Evolutionary conservation across 2,113 vertebrate species (phyloP).

Genomic region (Prinia subflava): DNA sequence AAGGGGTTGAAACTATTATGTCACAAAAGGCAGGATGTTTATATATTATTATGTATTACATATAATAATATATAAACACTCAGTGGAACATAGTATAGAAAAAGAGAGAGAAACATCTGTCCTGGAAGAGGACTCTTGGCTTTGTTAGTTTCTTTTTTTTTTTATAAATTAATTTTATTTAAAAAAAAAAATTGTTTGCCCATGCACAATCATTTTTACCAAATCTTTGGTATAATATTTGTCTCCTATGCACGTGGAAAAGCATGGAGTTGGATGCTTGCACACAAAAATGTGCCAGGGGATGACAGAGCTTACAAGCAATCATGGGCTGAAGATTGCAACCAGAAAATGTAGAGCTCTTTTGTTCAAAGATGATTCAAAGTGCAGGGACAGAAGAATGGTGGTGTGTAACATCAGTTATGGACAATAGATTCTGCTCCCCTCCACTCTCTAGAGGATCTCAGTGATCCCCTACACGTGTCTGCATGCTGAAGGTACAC

Average conservation of each 20-base stretch:
- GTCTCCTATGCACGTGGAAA: neutral
- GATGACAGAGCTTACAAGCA: neutral
- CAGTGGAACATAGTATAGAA: neutral
- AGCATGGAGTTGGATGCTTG: neutral
- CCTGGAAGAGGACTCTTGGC: neutral
- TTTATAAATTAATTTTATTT: neutral
- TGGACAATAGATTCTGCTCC: neutral
- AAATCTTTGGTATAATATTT: neutral
- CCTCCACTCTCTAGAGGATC: neutral
- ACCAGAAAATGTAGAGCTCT: neutral
- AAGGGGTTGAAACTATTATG: neutral
- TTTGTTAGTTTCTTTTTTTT: neutral
- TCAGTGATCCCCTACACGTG: rapidly evolving
- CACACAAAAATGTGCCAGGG: neutral
- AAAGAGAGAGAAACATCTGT: neutral
- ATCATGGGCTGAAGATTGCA: neutral
- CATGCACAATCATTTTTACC: neutral
- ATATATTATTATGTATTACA: too few relatives aligned
- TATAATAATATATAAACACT: neutral
- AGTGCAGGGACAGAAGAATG: neutral
- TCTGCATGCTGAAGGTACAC: neutral
- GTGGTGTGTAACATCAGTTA: neutral
- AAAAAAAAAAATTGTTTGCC: too few relatives aligned
- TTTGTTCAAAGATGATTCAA: neutral
- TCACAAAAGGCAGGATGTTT: neutral